Base-by-base conservation (phyloP, 2,113 vertebrate species). In the Ascaphus truei region DNA sequence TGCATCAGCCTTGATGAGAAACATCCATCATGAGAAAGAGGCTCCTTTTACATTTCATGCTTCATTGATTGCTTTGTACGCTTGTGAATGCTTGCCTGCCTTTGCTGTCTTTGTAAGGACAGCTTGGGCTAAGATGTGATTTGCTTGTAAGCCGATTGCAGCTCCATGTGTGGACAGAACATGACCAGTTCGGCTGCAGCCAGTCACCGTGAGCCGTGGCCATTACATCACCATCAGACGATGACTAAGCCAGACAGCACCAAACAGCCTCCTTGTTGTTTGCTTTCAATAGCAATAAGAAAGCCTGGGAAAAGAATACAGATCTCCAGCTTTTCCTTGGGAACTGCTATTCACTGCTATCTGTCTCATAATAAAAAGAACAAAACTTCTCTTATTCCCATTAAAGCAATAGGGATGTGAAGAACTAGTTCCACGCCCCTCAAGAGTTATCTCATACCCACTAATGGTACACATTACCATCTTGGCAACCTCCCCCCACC, bases 141-240 rank as follows among this genome's bases (percentile, higher is more conserved):
- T 87, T 67, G 73, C 78, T 73, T 72, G 76, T 79, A 82, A 80
- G 82, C 78, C 67, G 81, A 78, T 72, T 81, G 85, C 81, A 68
- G 8, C 60, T 73, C 77, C 78, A 76, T 77, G 84, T 73, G 79
- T 89, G 90, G 84, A 85, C 76, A 79, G 80, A 87, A 83, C 80
- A 86, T 91, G 89, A 89, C 82, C 91, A 81, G 91, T 81, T 83
- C 47, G 47, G 75, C 72, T 16, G 64, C 83, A 87, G 89, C 92
- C 92, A 94, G 87, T 94, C 87, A 82, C 73, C 4, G 66, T 26
- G 12, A 59, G 45, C 66, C 76, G 47, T 0, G 27, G 1, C 30
- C 0, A 2, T 91, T 76, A 88, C 91, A 88, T 92, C 91, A 93
- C 75, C 61, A 62, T 92, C 86, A 71, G 80, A 77, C 73, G 83